Percentiles rank a stretch among this genome's conserved stretches.
Evolutionary conservation across 2,888 invertebrate genomes (phyloP).

Genomic region (Mythimna pallens): DNA sequence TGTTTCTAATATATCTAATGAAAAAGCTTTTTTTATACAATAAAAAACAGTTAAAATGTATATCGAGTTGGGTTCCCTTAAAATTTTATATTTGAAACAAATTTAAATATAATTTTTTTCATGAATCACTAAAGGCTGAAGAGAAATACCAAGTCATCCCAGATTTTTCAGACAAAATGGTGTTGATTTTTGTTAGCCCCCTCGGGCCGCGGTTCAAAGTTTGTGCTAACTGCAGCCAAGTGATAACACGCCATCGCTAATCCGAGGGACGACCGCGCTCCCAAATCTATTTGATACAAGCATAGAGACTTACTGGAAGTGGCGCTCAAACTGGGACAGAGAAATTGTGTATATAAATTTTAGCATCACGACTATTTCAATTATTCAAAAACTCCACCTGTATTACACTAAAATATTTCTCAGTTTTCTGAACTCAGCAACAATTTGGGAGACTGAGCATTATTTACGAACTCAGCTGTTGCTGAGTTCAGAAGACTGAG

Average conservation of each 20-base stretch:
- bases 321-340: background rate
- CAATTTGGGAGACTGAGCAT: too few species aligned
- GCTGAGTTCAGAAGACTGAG: background rate
- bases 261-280: slow-evolving; percentile 79
- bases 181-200: slow-evolving; percentile 63
- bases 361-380: background rate
- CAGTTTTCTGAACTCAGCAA: too few species aligned
- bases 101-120: too few species aligned
- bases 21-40: too few species aligned
- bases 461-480: background rate
- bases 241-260: slow-evolving; percentile 83
- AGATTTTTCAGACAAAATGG: slow-evolving; percentile 52
- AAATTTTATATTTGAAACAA: too few species aligned
- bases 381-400: background rate
- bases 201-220: slow-evolving; percentile 63
- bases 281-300: slow-evolving; percentile 75
- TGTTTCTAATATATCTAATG: too few species aligned
- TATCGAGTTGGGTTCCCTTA: too few species aligned
- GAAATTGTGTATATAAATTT: background rate
- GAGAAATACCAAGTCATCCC: slow-evolving; percentile 31
- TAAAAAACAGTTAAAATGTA: too few species aligned
- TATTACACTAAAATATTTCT: too few species aligned
- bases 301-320: slow-evolving; percentile 62
- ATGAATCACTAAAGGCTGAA: background rate
- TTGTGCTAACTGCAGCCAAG: slow-evolving; percentile 81